Evolutionary conservation across 2,797 vertebrate genomes (phyloP).

Genomic region (Huso huso): DNA sequence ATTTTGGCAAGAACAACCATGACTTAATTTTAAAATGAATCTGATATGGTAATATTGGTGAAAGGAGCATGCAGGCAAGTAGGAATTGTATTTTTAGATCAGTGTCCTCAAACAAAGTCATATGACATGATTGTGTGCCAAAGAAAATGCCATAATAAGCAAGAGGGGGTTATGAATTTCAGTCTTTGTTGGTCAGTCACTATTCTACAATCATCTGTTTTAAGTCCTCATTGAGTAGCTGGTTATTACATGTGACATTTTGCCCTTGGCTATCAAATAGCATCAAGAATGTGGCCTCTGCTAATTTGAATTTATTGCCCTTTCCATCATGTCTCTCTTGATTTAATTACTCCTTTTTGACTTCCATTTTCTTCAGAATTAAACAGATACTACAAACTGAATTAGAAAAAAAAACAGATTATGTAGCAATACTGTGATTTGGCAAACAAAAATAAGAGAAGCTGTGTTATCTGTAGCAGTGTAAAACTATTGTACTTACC

Average conservation of each 20-base stretch:
- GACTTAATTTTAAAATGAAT: not conserved
- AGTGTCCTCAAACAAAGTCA: not conserved
- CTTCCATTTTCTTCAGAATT: not conserved
- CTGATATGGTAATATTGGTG: not conserved
- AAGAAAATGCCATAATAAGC: not conserved
- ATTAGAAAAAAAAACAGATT: not conserved
- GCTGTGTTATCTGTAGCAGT: no score
- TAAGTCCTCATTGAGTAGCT: not conserved
- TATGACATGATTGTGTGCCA: not conserved
- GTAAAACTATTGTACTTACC: no score
- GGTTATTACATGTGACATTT: not conserved
- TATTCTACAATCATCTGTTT: not conserved
- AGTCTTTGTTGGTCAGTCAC: slow-evolving; percentile 1
- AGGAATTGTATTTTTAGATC: not conserved
- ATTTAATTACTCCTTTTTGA: not conserved
- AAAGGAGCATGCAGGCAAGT: not conserved
- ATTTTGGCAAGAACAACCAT: not conserved
- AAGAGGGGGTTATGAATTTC: not conserved
- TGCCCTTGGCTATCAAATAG: not conserved
- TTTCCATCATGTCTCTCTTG: not conserved
- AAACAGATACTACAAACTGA: not conserved
- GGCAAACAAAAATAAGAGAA: no score
- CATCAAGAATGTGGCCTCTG: not conserved
- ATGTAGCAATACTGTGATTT: no score
- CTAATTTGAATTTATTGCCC: slow-evolving; percentile 1